Evolutionary conservation across 2,113 vertebrate genomes (phyloP).

Genomic region (Glaucomys volans): DNA sequence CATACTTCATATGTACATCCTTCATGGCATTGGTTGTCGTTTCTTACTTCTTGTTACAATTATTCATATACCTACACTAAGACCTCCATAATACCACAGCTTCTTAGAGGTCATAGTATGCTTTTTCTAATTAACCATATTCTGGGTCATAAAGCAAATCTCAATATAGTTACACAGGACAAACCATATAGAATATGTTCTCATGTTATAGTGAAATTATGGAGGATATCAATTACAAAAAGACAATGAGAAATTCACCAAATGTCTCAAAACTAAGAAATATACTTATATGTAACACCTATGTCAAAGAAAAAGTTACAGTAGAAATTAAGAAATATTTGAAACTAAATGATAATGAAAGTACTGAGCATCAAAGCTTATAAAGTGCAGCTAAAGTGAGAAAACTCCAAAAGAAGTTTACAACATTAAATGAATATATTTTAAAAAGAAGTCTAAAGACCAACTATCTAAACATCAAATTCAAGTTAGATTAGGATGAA

Average conservation of each 20-base stretch:
- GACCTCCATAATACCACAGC: neutral
- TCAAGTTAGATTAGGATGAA: neutral
- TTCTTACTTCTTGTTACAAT: neutral
- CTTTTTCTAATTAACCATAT: neutral
- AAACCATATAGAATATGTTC: neutral
- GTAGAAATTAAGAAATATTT: conserved; percentile 9
- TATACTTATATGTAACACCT: neutral
- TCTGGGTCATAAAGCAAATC: neutral
- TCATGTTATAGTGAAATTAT: conserved; percentile 13
- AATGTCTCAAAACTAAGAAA: neutral
- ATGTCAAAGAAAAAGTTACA: neutral
- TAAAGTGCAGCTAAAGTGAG: neutral
- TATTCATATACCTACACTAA: neutral
- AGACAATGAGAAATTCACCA: neutral
- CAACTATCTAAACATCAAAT: neutral
- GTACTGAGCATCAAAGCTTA: neutral
- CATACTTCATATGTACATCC: neutral
- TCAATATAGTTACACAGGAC: neutral
- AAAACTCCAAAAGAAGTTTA: neutral
- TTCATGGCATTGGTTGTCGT: neutral
- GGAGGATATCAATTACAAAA: neutral
- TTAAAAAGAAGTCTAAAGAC: neutral
- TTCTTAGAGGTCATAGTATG: neutral
- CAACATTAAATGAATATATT: neutral
- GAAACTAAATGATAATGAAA: neutral